Percentiles rank a stretch among this genome's conserved stretches.
Evolutionary conservation across 2,888 invertebrate species (phyloP).

Genomic region (Gisinianus flammeolus): DNA sequence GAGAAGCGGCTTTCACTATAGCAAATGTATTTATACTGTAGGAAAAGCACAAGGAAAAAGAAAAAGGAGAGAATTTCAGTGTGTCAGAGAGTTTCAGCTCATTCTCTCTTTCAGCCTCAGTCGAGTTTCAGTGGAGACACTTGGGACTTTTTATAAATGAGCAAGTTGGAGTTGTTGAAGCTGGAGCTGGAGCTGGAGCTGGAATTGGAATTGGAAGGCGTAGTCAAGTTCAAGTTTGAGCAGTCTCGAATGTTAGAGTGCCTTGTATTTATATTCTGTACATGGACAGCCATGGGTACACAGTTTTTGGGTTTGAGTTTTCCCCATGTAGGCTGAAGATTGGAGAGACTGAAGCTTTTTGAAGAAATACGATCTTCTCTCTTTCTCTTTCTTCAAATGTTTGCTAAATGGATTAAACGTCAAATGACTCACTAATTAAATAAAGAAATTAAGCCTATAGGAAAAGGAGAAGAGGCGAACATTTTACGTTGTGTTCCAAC

Average conservation of each 20-base stretch:
- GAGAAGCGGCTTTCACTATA: too few species aligned
- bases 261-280: too few species aligned
- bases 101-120: too few species aligned
- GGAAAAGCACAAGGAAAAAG: not conserved
- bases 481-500: not conserved
- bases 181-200: not conserved
- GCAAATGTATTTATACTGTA: too few species aligned
- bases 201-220: not conserved
- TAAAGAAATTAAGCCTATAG: slow-evolving; percentile 44
- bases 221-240: not conserved
- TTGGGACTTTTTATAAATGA: slow-evolving; percentile 34
- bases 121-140: slow-evolving; percentile 3
- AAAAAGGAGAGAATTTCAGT: not conserved
- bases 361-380: slow-evolving; percentile 43
- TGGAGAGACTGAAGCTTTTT: not conserved
- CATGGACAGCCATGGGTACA: not conserved
- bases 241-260: not conserved
- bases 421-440: slow-evolving; percentile 57
- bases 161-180: slow-evolving; percentile 1
- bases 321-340: not conserved
- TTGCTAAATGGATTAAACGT: slow-evolving; percentile 51
- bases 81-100: slow-evolving; percentile 13
- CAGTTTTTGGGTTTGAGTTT: not conserved
- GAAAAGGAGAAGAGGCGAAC: slow-evolving; percentile 28
- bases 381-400: slow-evolving; percentile 49